phyloP scores from a whole-genome alignment of 2,888 invertebrate species.

The Monochamus alternatus region DNA sequence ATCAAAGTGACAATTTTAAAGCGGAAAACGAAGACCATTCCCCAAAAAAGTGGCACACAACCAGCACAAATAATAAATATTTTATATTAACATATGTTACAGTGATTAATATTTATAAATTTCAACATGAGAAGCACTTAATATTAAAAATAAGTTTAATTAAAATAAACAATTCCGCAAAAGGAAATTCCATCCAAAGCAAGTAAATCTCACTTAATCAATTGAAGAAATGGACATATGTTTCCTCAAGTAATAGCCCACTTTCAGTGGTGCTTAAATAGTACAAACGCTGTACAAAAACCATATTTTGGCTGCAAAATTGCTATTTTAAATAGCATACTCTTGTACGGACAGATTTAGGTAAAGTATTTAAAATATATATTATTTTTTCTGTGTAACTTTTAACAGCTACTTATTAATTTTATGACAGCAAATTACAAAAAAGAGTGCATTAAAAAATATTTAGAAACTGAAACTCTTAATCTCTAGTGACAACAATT shows the following conservation, averaged over 20 bases:
- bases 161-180: slow-evolving; percentile 21
- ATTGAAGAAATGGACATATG: slow-evolving; percentile 33
- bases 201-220: slow-evolving; percentile 21
- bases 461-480: slow-evolving; percentile 21
- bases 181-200: slow-evolving; percentile 33
- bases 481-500: slow-evolving; percentile 15
- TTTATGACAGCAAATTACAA: slow-evolving; percentile 34
- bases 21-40: slow-evolving; percentile 30
- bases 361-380: slow-evolving; percentile 35
- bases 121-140: slow-evolving; percentile 17
- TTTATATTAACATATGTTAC: slow-evolving; percentile 1
- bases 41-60: slow-evolving; percentile 22
- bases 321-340: slow-evolving; percentile 29
- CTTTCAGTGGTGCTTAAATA: slow-evolving; percentile 7
- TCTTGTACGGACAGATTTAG: slow-evolving; percentile 32
- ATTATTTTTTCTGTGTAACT: slow-evolving; percentile 39
- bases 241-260: slow-evolving; percentile 23
- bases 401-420: slow-evolving; percentile 37
- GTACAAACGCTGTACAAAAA: slow-evolving; percentile 28
- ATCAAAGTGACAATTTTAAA: slow-evolving; percentile 29
- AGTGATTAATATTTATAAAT: slow-evolving; percentile 18
- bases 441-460: slow-evolving; percentile 37
- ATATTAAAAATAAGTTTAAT: slow-evolving; percentile 11
- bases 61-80: slow-evolving; percentile 12
- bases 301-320: slow-evolving; percentile 34